A percentile compares a stretch with the other conserved stretches of the same genome.
Conservation (phyloP, 1,140 invertebrate species). For the Cylas formicarius region DNA sequence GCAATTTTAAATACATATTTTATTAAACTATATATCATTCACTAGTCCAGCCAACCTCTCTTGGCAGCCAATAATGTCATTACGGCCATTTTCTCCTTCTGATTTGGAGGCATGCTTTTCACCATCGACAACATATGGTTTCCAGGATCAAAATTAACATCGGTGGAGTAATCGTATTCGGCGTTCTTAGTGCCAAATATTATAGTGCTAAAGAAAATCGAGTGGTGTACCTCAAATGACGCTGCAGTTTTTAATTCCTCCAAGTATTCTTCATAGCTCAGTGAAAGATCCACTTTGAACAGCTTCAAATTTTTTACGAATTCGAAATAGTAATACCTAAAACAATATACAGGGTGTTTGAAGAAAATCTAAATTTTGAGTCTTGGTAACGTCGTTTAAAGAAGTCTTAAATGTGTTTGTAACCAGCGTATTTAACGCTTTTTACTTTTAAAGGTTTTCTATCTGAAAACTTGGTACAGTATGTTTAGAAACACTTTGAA, state of each 20-base stretch:
- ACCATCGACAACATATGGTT: background rate
- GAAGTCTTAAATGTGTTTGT: too few relatives aligned
- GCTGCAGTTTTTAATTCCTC: slow-evolving; percentile 1
- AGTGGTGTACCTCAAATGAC: background rate
- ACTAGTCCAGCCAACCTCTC: too few relatives aligned
- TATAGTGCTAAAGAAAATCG: slow-evolving; percentile 2
- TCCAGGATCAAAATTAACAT: background rate
- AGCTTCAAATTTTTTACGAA: background rate
- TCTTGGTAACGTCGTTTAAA: background rate
- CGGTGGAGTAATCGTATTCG: background rate
- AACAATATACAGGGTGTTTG: background rate
- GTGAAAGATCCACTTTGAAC: background rate
- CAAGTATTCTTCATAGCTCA: slow-evolving; percentile 1
- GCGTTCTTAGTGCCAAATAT: slow-evolving; percentile 8
- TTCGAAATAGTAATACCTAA: slow-evolving; percentile 8
- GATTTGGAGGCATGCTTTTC: slow-evolving; percentile 2
- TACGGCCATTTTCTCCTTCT: slow-evolving; percentile 7
- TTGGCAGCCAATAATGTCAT: too few relatives aligned
- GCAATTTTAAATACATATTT: too few relatives aligned
- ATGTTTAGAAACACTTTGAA: too few relatives aligned
- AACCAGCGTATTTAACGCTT: too few relatives aligned
- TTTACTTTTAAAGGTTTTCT: too few relatives aligned
- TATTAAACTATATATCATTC: too few relatives aligned
- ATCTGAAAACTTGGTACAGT: too few relatives aligned
- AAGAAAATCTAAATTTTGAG: background rate